These are phyloP conservation scores for Agelas oroides DNA, from an alignment of 37 sponge, comb jelly and placozoan species.

Conservation along the genomic window DNA sequence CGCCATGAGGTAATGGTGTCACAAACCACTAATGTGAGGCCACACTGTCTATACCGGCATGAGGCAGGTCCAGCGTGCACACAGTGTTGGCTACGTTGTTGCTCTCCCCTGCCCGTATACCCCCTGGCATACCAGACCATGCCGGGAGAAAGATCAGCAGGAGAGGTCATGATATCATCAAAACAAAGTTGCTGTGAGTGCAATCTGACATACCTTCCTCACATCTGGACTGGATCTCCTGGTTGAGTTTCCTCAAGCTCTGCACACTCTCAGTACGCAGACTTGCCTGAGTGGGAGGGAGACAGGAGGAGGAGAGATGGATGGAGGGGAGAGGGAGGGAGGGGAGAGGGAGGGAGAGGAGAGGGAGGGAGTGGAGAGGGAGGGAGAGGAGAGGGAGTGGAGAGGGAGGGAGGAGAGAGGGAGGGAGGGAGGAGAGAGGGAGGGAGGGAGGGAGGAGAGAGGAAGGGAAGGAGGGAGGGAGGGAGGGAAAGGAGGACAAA, in stretches of 20 bases:
- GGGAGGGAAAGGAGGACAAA: too few species aligned
- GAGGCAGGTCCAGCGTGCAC: too few species aligned
- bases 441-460: neutral
- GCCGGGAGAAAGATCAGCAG: slow-evolving; percentile 36
- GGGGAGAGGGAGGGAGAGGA: neutral
- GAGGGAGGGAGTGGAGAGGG: neutral
- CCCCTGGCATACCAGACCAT: neutral
- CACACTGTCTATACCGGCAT: too few species aligned
- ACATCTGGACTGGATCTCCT: slow-evolving; percentile 37
- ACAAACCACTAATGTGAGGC: too few species aligned
- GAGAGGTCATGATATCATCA: neutral
- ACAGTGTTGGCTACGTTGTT: neutral
- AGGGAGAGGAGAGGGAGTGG: neutral
- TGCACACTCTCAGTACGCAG: slow-evolving; percentile 50
- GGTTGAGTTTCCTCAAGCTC: slow-evolving; percentile 52
- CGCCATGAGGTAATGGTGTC: too few species aligned
- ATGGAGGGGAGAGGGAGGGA: neutral
- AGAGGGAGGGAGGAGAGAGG: neutral
- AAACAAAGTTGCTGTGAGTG: too few species aligned
- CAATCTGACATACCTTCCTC: slow-evolving; percentile 45
- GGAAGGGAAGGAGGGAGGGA: neutral
- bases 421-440: neutral
- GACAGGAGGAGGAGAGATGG: neutral
- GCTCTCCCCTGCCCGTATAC: slow-evolving; percentile 37
- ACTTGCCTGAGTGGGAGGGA: neutral